Conservation (phyloP, 2,113 vertebrate species). For the Alaudala cheleensis region DNA sequence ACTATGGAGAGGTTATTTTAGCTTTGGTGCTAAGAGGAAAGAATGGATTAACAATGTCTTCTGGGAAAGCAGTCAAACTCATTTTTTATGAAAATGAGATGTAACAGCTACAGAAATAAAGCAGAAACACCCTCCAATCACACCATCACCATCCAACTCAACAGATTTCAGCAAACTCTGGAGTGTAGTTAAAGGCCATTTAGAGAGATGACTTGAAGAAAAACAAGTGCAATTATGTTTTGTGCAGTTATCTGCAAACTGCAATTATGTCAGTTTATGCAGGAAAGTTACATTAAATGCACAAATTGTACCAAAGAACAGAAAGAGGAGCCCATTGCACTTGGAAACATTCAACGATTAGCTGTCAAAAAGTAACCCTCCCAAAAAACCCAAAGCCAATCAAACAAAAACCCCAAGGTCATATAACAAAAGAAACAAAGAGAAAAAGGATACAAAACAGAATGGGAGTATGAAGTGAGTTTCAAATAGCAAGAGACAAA, state of each 20-base stretch:
- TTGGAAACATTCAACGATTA: background rate
- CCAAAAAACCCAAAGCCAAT: background rate
- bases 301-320: background rate
- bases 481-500: background rate
- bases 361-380: background rate
- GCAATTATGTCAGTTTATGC: background rate
- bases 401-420: background rate
- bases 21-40: background rate
- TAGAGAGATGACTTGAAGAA: background rate
- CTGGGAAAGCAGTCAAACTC: background rate
- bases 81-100: background rate
- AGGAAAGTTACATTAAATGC: background rate
- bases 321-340: background rate
- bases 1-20: background rate
- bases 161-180: background rate
- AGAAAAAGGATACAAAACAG: background rate
- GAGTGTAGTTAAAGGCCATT: background rate
- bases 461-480: background rate
- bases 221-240: background rate
- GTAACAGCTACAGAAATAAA: background rate
- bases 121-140: background rate
- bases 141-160: background rate
- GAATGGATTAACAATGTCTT: background rate
- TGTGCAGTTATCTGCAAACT: no score
- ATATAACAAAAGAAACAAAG: background rate